Percentiles rank a stretch among this genome's conserved stretches.
Conservation (phyloP, 2,113 vertebrate species). For the Myodes glareolus region DNA sequence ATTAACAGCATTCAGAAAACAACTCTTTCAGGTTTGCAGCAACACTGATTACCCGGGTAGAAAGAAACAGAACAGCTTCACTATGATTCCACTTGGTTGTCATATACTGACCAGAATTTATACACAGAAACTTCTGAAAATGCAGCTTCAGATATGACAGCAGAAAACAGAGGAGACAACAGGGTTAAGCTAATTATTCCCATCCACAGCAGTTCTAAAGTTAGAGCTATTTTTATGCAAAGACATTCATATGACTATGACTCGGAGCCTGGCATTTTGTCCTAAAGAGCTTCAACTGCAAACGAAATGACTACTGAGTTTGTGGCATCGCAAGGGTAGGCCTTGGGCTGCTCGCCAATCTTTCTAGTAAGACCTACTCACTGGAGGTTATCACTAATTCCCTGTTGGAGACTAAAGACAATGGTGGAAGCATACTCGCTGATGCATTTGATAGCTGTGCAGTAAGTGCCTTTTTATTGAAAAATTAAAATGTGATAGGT, state of each 20-base stretch:
- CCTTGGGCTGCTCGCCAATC: background rate
- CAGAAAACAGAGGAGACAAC: background rate
- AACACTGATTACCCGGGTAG: background rate
- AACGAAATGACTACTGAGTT: background rate
- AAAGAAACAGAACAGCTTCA: background rate
- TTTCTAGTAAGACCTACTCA: background rate
- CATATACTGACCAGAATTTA: background rate
- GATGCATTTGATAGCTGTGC: background rate
- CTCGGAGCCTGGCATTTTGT: background rate
- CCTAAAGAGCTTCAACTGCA: conserved; percentile 1
- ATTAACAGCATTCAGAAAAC: background rate
- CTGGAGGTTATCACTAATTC: background rate
- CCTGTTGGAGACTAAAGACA: background rate
- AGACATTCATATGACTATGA: background rate
- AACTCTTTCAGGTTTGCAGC: background rate
- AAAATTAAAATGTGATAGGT: conserved; percentile 56
- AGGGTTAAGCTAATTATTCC: conserved; percentile 10
- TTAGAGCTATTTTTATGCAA: conserved; percentile 8
- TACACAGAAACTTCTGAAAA: conserved; percentile 30
- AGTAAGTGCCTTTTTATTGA: background rate
- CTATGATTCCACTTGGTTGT: background rate
- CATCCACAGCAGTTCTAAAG: background rate
- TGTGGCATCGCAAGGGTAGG: background rate
- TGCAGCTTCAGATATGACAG: background rate
- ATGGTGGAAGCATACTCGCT: background rate